Conservation (phyloP, 2,888 invertebrate species). For the Neocrepidodera transversa region DNA sequence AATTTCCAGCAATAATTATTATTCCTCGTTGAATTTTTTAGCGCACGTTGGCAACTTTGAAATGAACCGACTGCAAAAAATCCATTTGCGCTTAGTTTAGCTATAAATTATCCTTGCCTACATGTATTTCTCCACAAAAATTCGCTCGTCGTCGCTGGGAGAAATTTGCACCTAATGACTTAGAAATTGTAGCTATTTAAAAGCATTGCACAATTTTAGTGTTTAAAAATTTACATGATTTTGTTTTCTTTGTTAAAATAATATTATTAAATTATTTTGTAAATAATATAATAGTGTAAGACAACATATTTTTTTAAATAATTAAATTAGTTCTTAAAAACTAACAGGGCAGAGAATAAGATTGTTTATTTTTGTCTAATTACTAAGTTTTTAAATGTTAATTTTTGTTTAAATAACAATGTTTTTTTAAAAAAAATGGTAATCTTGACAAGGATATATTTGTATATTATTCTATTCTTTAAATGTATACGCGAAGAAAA, state of each 20-base stretch:
- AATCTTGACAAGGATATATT: too few species aligned
- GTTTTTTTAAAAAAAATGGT: too few species aligned
- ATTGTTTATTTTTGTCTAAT: too few species aligned
- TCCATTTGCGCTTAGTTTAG: slow-evolving; percentile 39
- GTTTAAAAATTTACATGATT: slow-evolving; percentile 22
- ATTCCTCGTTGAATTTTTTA: slow-evolving; percentile 5
- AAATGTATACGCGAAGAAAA: too few species aligned
- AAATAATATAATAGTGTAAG: too few species aligned
- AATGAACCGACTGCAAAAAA: slow-evolving; percentile 39
- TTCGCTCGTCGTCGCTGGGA: slow-evolving; percentile 30
- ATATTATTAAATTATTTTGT: too few species aligned
- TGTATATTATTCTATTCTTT: too few species aligned
- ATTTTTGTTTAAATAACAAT: too few species aligned
- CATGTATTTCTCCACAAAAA: slow-evolving; percentile 33
- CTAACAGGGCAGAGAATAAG: too few species aligned
- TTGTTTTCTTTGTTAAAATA: slow-evolving; percentile 1
- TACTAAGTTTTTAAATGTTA: too few species aligned
- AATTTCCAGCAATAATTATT: slow-evolving; percentile 8
- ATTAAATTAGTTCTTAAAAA: too few species aligned
- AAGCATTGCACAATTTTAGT: slow-evolving; percentile 15
- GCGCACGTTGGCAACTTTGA: slow-evolving; percentile 30
- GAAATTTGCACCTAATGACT: slow-evolving; percentile 39
- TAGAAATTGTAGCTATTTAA: slow-evolving; percentile 37
- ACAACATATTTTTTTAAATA: too few species aligned
- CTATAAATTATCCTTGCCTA: slow-evolving; percentile 40